Conservation (phyloP, 1,140 invertebrate genomes). For the Drosophila orosa region DNA sequence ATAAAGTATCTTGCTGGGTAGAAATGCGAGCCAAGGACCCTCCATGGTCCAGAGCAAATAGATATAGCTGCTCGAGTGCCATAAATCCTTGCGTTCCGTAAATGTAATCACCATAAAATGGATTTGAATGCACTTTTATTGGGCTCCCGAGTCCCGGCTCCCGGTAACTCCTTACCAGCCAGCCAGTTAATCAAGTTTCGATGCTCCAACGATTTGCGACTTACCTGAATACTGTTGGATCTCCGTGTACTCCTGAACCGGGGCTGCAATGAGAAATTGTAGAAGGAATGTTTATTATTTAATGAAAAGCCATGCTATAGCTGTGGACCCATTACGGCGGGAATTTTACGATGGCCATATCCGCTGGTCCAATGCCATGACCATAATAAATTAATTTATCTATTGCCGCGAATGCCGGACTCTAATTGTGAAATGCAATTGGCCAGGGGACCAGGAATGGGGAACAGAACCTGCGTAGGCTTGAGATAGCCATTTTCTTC, state of each 20-base stretch:
- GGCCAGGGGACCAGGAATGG: constrained; percentile 6
- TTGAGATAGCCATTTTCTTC: constrained; percentile 23
- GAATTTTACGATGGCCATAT: constrained; percentile 72
- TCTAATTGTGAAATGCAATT: constrained; percentile 79
- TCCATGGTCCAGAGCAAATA: neutral
- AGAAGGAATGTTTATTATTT: constrained; percentile 49
- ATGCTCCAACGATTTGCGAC: constrained; percentile 7
- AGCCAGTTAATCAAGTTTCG: constrained; percentile 20
- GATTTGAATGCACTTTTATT: constrained; percentile 41
- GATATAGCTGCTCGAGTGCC: neutral
- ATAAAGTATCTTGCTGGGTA: neutral
- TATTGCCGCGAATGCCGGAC: constrained; percentile 60
- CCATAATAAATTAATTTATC: constrained; percentile 81
- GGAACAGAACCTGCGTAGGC: constrained; percentile 52
- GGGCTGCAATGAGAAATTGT: constrained; percentile 65
- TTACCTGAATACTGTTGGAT: constrained; percentile 83
- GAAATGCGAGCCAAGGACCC: neutral
- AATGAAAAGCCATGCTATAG: constrained; percentile 45
- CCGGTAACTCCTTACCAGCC: neutral
- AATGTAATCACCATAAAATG: constrained; percentile 45
- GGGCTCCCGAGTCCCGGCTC: constrained; percentile 2
- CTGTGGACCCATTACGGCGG: constrained; percentile 44
- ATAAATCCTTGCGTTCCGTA: constrained; percentile 27
- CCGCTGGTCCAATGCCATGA: constrained; percentile 68
- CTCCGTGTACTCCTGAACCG: constrained; percentile 79